Evolutionary conservation across 2,888 invertebrate genomes (phyloP), one percentile per base, ranked within the genome.

Genomic region (Tiliacea citrago): DNA sequence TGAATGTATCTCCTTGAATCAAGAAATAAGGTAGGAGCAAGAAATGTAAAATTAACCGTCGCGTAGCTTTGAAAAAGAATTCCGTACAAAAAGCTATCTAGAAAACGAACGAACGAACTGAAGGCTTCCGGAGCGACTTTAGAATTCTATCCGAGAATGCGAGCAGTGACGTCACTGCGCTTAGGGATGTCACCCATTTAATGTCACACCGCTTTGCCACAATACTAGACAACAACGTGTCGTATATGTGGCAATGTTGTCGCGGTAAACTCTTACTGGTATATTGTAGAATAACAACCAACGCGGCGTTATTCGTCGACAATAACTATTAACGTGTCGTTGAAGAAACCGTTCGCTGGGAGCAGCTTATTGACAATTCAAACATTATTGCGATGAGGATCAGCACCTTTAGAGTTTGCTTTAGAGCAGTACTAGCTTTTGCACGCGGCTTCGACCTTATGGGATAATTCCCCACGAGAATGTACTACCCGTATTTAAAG

Each of bases 51-150:
- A 80, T 49, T 57, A 73, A 42, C 81, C 45, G 39, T 18, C 39
- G 13, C 55, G 58, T 10, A 49, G 58, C 53, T 65, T 60, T 60
- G 45, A 35, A 62, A 66, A 69, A 69, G 67, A 76, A 58, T 29
- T 47, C 21, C 21, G 58, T 66, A 85, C 72, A 76, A 76, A 81
- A 85, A 69, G 47, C 57, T 66, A 72, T 60, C 55, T 72, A 79
- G 47, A 84, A 81, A 84, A 74, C 51, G 51, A 68, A 71, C 79
- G 82, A 77, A 77, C 68, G 66, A 68, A 68, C 39, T 63, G 82
- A 66, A 75, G 55, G 77, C 51, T 62, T 81, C 77, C 82, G 68
- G 71, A 62, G 61, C 35, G 61, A 67, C 84, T 71, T 76, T 67
- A 85, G 71, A 82, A 85, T 76, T 72, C 58, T 55, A 72, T 69